Base-by-base conservation (phyloP, 2,113 vertebrate species). In the Variabilichromis moorii region DNA sequence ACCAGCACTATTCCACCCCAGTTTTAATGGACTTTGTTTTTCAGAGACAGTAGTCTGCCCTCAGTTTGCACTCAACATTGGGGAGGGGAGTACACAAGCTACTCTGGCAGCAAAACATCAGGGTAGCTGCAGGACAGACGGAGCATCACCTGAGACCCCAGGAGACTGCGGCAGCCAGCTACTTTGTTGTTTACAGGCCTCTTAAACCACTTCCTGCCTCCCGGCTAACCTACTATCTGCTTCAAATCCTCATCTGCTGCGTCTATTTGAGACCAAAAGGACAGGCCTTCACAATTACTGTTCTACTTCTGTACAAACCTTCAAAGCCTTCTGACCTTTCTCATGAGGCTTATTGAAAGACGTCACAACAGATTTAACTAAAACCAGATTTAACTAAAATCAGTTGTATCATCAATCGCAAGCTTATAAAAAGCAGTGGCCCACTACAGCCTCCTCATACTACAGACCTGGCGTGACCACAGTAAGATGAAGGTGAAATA, bases 61-160 rank as follows among this genome's bases (percentile, higher is more conserved):
- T 84, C 66, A 37, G 51, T 53, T 71, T 78, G 54, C 76, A 51
- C 61, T 82, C 42, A 68, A 33, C 73, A 83, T 82, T 24, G 71
- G 19, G 84, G 51, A 35, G 33, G 35, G 14, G 17, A 33, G 66
- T 9, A 54, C 84, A 85, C 14, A 80, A 81, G 83, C 83, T 79
- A 85, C 81, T 91, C 83, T 83, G 73, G 71, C 82, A 88, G 78
- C 40, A 61, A 66, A 68, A 50, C 87, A 28, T 84, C 55, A 50
- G 42, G 71, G 35, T 63, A 45, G 53, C 88, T 87, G 86, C 86
- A 89, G 86, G 87, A 81, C 71, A 83, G 55, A 50, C 8, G 5
- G 45, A 85, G 85, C 61, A 88, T 90, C 88, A 87, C 84, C 86
- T 84, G 83, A 84, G 57, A 84, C 53, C 85, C 82, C 89, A 9